Base-by-base conservation (phyloP, 1,140 invertebrate genomes). In the Callitettix versicolor region DNA sequence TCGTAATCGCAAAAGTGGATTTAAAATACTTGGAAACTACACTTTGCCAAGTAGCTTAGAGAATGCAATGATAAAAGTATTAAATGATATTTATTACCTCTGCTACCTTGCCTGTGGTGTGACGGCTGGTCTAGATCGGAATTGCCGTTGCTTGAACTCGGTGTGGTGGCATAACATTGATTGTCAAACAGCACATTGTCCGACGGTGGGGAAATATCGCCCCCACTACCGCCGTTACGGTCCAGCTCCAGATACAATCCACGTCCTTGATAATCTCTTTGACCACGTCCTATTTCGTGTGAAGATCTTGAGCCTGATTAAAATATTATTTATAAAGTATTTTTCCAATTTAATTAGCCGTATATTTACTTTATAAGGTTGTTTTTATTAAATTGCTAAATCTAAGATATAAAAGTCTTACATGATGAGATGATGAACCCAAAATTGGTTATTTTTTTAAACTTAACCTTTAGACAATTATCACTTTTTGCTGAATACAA, bases 161-260 rank as follows among this genome's bases (percentile, higher is more conserved):
- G 89, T 30, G 89, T 93, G 12, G 89, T 92, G 14, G 89, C 89
- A 73, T 93, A 94, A 73, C 89, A 92, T 65, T 91, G 88, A 73
- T 92, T 91, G 76, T 94, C 90, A 70, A 92, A 93, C 69, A 92
- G 84, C 22, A 90, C 87, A 69, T 91, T 90, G 69, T 94, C 89
- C 44, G 89, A 92, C 2, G 89, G 87, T 54, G 89, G 89, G 6
- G 88, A 91, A 58, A 84, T 75, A 65, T 90, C 88, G 67, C 79
- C 77, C 69, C 78, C 77, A 48, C 65, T 64, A 68, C 73, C 75
- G 53, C 75, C 75, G 71, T 79, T 78, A 50, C 84, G 75, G 69
- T 89, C 86, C 70, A 91, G 78, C 74, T 92, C 90, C 70, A 92
- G 77, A 69, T 90, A 91, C 56, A 91, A 74, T 58, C 68, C 69